phyloP scores from a whole-genome alignment of 2,797 vertebrate genomes.

The Dryobates pubescens region DNA sequence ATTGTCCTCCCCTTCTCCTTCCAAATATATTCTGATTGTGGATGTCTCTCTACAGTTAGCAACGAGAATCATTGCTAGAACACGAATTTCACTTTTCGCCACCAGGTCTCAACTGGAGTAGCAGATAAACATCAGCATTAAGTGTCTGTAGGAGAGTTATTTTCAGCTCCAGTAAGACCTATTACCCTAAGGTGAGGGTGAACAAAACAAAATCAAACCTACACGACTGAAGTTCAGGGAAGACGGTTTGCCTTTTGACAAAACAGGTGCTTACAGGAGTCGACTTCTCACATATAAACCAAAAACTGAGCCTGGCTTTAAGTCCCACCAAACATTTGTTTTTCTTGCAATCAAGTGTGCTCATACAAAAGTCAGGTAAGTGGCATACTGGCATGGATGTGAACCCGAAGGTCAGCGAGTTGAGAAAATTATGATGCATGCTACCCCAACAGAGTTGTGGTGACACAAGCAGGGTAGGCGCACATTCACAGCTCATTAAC shows the following conservation, averaged over 20 bases:
- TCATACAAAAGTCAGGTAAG: neutral
- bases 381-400: rapidly evolving
- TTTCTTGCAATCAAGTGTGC: neutral
- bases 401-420: neutral
- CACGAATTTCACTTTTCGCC: neutral
- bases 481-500: slow-evolving; percentile 36
- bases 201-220: neutral
- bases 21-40: neutral
- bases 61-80: neutral
- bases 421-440: neutral
- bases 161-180: neutral
- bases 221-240: neutral
- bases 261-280: neutral
- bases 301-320: neutral
- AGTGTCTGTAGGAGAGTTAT: neutral
- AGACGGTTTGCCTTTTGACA: neutral
- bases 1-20: neutral
- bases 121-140: neutral
- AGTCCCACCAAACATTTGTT: neutral
- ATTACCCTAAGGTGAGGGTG: neutral
- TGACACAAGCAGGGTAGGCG: neutral
- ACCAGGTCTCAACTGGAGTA: neutral
- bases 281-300: neutral
- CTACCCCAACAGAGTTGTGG: rapidly evolving
- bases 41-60: neutral